A percentile compares a stretch with the other conserved stretches of the same genome.
Conservation (phyloP, 2,888 invertebrate species). For the Hirtodrosophila cameraria region DNA sequence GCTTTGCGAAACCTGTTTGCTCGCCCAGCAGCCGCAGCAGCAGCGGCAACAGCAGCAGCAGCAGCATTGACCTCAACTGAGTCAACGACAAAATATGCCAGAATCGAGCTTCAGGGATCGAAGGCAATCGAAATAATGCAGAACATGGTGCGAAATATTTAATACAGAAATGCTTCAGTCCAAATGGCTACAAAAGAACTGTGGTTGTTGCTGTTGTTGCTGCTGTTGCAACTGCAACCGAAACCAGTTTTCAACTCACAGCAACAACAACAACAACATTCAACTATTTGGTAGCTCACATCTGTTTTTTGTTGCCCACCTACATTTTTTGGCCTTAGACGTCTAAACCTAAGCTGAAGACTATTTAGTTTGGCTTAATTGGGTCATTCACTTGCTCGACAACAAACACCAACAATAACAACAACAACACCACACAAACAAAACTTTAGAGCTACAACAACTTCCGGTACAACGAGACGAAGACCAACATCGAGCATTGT, state of each 20-base stretch:
- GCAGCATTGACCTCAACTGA: constrained; percentile 79
- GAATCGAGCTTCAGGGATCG: constrained; percentile 46
- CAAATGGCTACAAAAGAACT: constrained; percentile 37
- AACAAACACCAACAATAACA: constrained; percentile 25
- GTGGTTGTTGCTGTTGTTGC: constrained; percentile 18
- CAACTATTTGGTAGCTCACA: constrained; percentile 32
- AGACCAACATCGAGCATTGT: not conserved
- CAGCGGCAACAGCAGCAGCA: constrained; percentile 23
- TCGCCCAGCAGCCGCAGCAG: constrained; percentile 38
- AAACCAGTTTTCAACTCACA: constrained; percentile 61
- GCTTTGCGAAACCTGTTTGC: constrained; percentile 68
- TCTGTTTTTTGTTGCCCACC: constrained; percentile 47
- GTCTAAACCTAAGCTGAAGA: constrained; percentile 53
- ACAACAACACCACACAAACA: constrained; percentile 3
- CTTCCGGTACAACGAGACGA: constrained; percentile 49
- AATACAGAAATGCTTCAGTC: constrained; percentile 65
- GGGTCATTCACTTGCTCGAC: constrained; percentile 75
- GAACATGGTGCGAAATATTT: constrained; percentile 80
- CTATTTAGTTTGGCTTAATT: constrained; percentile 64
- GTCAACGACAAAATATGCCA: constrained; percentile 78
- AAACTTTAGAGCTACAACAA: constrained; percentile 41
- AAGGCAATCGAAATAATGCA: constrained; percentile 74
- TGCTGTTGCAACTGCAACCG: constrained; percentile 55
- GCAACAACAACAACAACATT: not conserved
- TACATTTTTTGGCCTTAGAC: constrained; percentile 46